A percentile compares a stretch with the other conserved stretches of the same genome.
These are phyloP conservation scores for Saccopteryx leptura DNA, from an alignment of 2,113 vertebrate genomes.

Conservation along the genomic window DNA sequence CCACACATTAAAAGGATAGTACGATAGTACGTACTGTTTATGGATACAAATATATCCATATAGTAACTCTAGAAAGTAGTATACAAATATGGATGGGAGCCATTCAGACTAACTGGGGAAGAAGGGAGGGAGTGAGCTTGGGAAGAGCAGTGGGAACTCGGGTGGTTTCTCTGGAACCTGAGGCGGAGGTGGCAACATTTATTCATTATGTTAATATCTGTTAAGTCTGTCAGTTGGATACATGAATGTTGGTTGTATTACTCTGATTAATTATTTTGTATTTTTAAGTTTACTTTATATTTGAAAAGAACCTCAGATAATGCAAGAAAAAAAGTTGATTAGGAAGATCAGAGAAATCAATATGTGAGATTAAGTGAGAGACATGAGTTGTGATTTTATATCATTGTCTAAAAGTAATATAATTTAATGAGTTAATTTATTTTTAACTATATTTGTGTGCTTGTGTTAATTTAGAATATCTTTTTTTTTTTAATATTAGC, in stretches of 20 bases:
- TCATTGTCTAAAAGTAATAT: slow-evolving; percentile 30
- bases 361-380: slow-evolving; percentile 3
- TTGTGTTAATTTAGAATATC: slow-evolving; percentile 34
- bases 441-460: slow-evolving; percentile 9
- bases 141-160: not conserved
- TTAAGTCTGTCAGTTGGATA: not conserved
- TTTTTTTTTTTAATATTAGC: slow-evolving; percentile 86
- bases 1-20: not conserved
- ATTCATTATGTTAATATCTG: not conserved
- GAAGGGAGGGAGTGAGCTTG: not conserved
- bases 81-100: not conserved
- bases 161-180: not conserved
- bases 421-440: slow-evolving; percentile 38
- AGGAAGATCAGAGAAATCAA: not conserved
- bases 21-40: not conserved
- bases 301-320: not conserved
- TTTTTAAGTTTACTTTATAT: slow-evolving; percentile 12
- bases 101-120: not conserved
- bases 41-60: not conserved
- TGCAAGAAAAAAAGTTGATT: not conserved
- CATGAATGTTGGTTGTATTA: not conserved
- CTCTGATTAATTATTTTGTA: slow-evolving; percentile 6
- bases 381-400: not conserved
- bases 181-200: not conserved
- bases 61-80: not conserved